Percentiles rank a stretch among this genome's conserved stretches.
Conservation (phyloP, 2,888 invertebrate genomes). For the Gandaritis pyraliata region DNA sequence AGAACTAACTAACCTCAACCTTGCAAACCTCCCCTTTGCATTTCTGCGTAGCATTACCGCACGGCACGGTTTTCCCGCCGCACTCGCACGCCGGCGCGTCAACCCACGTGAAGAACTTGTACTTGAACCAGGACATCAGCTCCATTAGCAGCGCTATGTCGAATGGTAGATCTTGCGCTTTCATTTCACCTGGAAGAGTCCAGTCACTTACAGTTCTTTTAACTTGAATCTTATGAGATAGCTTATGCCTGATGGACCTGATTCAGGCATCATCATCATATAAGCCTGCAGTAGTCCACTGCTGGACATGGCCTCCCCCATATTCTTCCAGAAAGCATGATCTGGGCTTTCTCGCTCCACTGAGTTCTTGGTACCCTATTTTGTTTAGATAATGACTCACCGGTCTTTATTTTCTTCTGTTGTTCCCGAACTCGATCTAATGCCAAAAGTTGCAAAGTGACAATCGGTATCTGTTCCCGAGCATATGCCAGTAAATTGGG, state of each 20-base stretch:
- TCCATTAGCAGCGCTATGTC: constrained; percentile 91
- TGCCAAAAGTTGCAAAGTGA: constrained; percentile 86
- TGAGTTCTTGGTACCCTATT: no score
- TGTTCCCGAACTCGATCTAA: constrained; percentile 84
- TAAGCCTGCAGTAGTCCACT: no score
- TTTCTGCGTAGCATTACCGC: constrained; percentile 66
- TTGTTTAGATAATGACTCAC: constrained; percentile 63
- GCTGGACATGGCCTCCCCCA: no score
- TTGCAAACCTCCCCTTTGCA: constrained; percentile 81
- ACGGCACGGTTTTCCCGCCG: constrained; percentile 76
- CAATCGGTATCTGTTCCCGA: constrained; percentile 87
- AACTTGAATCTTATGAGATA: background rate
- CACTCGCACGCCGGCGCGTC: constrained; percentile 92
- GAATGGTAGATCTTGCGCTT: constrained; percentile 80
- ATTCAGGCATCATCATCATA: no score
- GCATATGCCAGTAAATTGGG: constrained; percentile 86
- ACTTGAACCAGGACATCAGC: constrained; percentile 96
- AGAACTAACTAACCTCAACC: constrained; percentile 88
- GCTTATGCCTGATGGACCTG: no score
- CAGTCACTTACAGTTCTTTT: background rate
- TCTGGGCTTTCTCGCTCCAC: no score
- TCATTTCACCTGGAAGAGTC: constrained; percentile 49
- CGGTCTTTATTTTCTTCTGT: constrained; percentile 85
- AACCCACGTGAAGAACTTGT: constrained; percentile 96
- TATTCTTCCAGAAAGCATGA: no score